Evolutionary conservation across 1,140 invertebrate species (phyloP).

Genomic region (Drosophila teissieri): DNA sequence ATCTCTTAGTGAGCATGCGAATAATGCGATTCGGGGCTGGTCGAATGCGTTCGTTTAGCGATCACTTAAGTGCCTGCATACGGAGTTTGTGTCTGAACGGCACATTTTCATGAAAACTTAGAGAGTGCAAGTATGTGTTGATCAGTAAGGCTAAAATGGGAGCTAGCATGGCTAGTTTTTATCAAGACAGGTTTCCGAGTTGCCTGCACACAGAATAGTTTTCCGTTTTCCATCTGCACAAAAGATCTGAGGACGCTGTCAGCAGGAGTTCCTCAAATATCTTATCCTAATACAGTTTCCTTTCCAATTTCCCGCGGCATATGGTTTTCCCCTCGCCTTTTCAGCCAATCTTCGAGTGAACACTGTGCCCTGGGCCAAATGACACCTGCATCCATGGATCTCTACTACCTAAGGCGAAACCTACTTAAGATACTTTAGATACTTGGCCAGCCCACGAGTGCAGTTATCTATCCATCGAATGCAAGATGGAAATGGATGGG

Average conservation of each 20-base stretch:
- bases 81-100: constrained; percentile 9
- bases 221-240: constrained; percentile 8
- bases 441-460: constrained; percentile 41
- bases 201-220: constrained; percentile 1
- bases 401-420: constrained; percentile 45
- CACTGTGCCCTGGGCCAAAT: constrained; percentile 18
- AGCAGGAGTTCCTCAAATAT: constrained; percentile 29
- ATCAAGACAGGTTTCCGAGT: neutral
- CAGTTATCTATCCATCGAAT: constrained; percentile 44
- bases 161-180: neutral
- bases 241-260: constrained; percentile 29
- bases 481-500: neutral
- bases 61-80: constrained; percentile 34
- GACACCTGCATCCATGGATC: constrained; percentile 55
- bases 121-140: constrained; percentile 16
- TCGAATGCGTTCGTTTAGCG: constrained; percentile 53
- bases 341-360: constrained; percentile 24
- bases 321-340: constrained; percentile 5
- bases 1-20: constrained; percentile 27
- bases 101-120: neutral
- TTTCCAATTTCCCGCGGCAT: constrained; percentile 34
- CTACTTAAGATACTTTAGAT: constrained; percentile 55
- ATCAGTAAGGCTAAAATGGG: neutral
- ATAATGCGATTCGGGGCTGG: constrained; percentile 47
- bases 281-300: constrained; percentile 32